phyloP scores from a whole-genome alignment of 2,888 invertebrate genomes.

The Amblyjoppa fuscipennis region DNA sequence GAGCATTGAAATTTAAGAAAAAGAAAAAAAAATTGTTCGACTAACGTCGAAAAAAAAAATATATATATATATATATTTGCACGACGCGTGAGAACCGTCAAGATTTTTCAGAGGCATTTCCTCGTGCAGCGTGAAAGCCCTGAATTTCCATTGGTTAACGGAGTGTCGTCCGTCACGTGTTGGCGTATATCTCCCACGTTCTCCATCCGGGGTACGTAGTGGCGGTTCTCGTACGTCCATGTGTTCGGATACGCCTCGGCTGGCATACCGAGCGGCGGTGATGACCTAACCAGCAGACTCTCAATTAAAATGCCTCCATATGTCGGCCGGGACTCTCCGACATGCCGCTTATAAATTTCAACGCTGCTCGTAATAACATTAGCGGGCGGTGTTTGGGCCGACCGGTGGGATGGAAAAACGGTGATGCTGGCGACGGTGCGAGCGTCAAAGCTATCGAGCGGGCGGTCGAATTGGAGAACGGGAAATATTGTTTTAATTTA shows the following conservation, averaged over 20 bases:
- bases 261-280: conserved; percentile 68
- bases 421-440: neutral
- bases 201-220: conserved; percentile 51
- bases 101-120: neutral
- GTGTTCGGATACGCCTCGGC: conserved; percentile 56
- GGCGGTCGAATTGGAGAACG: neutral
- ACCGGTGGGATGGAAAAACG: neutral
- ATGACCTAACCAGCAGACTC: conserved; percentile 81
- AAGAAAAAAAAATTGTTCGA: too few species aligned
- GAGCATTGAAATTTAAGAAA: too few species aligned
- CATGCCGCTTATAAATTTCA: conserved; percentile 64
- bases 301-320: conserved; percentile 83
- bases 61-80: too few species aligned
- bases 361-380: conserved; percentile 57
- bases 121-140: neutral
- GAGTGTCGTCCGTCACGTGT: conserved; percentile 27
- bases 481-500: neutral
- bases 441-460: neutral
- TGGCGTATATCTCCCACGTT: conserved; percentile 43
- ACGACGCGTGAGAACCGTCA: neutral
- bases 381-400: conserved; percentile 5
- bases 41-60: neutral
- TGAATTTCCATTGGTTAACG: conserved; percentile 13
- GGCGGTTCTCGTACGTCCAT: conserved; percentile 46
- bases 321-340: conserved; percentile 71